Evolutionary conservation across 1,140 invertebrate species (phyloP).

Genomic region (Neomicropteryx cornuta): DNA sequence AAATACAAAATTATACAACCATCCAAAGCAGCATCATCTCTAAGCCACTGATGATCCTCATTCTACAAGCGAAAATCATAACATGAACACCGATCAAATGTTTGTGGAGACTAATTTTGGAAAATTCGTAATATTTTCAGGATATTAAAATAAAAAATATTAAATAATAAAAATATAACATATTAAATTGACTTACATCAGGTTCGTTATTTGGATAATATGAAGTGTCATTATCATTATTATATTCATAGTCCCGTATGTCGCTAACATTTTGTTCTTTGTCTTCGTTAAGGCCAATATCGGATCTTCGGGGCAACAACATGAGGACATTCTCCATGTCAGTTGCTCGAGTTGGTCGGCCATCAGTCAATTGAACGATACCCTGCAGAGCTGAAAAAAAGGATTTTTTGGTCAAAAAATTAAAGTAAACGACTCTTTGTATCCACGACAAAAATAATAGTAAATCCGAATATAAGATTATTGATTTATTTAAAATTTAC

Average conservation of each 20-base stretch:
- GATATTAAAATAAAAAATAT: no score
- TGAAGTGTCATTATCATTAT: slow-evolving; percentile 40
- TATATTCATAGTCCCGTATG: slow-evolving; percentile 35
- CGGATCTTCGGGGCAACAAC: slow-evolving; percentile 4
- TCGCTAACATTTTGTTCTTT: slow-evolving; percentile 19
- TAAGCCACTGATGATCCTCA: slow-evolving; percentile 27
- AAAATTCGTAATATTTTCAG: slow-evolving; percentile 1
- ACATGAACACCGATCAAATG: no score
- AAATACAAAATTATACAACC: no score
- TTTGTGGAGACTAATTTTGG: no score
- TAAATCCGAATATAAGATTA: no score
- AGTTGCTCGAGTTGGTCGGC: slow-evolving; percentile 23
- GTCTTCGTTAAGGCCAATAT: slow-evolving; percentile 8
- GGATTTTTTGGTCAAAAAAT: no score
- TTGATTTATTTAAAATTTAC: no score
- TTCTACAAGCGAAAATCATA: slow-evolving; percentile 17
- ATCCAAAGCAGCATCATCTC: slow-evolving; percentile 29
- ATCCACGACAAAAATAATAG: no score
- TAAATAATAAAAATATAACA: neutral
- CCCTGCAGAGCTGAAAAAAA: slow-evolving; percentile 12
- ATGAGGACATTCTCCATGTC: slow-evolving; percentile 17
- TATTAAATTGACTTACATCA: slow-evolving; percentile 11
- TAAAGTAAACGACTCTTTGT: no score
- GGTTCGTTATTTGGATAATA: slow-evolving; percentile 32
- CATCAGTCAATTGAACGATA: slow-evolving; percentile 25